A percentile compares a stretch with the other conserved stretches of the same genome.
Evolutionary conservation across 2,888 invertebrate species (phyloP).

Genomic region (Anaspis maculata): DNA sequence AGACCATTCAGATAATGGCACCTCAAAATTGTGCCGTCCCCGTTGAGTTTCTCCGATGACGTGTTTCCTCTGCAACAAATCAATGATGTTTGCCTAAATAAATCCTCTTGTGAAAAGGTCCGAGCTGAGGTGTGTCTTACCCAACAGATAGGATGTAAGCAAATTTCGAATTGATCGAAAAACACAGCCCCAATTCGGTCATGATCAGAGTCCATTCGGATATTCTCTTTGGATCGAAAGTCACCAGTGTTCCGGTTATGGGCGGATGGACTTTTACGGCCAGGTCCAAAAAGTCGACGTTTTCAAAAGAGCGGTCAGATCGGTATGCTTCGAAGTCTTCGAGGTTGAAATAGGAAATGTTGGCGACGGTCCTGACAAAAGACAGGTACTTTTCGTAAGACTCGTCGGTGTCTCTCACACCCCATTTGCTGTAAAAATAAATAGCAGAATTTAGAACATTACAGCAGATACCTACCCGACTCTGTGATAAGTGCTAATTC

Average conservation of each 20-base stretch:
- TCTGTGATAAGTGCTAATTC: too few relatives aligned
- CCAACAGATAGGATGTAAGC: slow-evolving; percentile 42
- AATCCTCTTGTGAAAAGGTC: not conserved
- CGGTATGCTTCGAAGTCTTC: slow-evolving; percentile 37
- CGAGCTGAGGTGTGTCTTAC: too few relatives aligned
- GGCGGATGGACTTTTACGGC: slow-evolving; percentile 45
- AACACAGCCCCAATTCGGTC: slow-evolving; percentile 60
- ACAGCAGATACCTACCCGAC: too few relatives aligned
- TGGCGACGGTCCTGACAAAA: slow-evolving; percentile 43
- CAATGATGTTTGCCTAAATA: too few relatives aligned
- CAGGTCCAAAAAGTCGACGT: slow-evolving; percentile 42
- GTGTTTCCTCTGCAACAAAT: not conserved
- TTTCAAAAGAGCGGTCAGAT: slow-evolving; percentile 39
- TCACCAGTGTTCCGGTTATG: slow-evolving; percentile 41
- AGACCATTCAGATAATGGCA: slow-evolving; percentile 39
- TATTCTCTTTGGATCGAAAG: slow-evolving; percentile 39
- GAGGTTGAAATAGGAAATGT: slow-evolving; percentile 42
- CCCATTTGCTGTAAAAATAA: slow-evolving; percentile 38
- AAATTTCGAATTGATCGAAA: slow-evolving; percentile 54
- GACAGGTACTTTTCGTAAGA: slow-evolving; percentile 44
- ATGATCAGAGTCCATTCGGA: slow-evolving; percentile 47
- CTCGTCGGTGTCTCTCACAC: slow-evolving; percentile 36
- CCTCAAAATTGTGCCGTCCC: too few relatives aligned
- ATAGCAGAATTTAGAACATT: too few relatives aligned
- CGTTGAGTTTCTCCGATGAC: slow-evolving; percentile 6